phyloP scores from a whole-genome alignment of 2,888 invertebrate species.

The Gonocerus acuteangulatus region DNA sequence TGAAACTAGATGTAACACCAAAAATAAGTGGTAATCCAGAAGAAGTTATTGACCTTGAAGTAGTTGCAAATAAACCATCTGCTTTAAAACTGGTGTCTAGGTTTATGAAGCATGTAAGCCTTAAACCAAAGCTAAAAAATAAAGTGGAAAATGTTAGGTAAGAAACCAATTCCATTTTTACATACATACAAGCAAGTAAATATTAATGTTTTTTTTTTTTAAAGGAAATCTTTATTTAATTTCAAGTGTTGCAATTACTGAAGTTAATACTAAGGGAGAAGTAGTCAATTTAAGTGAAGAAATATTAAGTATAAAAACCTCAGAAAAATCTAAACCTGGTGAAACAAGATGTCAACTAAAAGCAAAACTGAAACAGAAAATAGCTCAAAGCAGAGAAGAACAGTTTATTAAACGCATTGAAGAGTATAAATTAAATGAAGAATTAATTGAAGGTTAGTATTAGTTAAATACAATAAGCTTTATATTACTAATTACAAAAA shows the following conservation, averaged over 20 bases:
- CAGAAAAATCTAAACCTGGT: constrained; percentile 53
- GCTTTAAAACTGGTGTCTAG: constrained; percentile 61
- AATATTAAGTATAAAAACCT: constrained; percentile 1
- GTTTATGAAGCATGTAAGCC: constrained; percentile 58
- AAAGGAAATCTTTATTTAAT: neutral
- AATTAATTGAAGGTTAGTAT: constrained; percentile 32
- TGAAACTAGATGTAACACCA: constrained; percentile 13
- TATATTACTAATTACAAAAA: neutral
- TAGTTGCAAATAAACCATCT: constrained; percentile 54
- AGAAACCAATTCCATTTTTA: neutral
- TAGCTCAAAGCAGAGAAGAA: constrained; percentile 60
- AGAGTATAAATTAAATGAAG: constrained; percentile 41
- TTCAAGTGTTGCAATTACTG: constrained; percentile 22
- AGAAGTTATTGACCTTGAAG: constrained; percentile 56
- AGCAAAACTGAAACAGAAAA: constrained; percentile 61
- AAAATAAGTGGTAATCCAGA: constrained; percentile 45
- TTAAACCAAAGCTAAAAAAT: constrained; percentile 23
- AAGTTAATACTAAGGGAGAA: constrained; percentile 27
- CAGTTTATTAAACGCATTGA: constrained; percentile 61
- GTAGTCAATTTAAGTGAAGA: constrained; percentile 22
- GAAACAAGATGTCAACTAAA: constrained; percentile 62
- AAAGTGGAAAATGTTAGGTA: constrained; percentile 23
- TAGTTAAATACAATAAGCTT: neutral
- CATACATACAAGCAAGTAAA: neutral
- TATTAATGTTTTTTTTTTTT: neutral